Evolutionary conservation across 2,113 vertebrate genomes (phyloP).

Genomic region (Pteruthius melanotis): DNA sequence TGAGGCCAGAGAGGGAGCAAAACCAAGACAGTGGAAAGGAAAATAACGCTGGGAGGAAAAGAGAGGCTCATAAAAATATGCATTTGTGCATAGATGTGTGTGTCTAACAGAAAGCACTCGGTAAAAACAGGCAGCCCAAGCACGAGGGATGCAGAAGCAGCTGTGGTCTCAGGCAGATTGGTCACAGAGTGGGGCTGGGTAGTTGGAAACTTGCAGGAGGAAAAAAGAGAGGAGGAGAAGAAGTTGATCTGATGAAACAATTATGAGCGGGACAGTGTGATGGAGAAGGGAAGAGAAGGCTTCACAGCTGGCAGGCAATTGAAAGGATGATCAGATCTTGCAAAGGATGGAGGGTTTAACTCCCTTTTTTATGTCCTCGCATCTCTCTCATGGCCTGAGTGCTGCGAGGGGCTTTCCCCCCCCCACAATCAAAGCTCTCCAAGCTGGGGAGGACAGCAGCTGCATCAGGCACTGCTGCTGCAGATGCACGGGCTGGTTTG

Average conservation of each 20-base stretch:
- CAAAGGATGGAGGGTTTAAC: background rate
- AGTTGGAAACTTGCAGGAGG: background rate
- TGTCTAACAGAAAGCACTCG: background rate
- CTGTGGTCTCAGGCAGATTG: background rate
- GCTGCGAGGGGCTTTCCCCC: background rate
- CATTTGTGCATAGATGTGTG: background rate
- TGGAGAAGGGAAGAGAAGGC: background rate
- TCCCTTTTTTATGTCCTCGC: background rate
- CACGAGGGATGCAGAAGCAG: background rate
- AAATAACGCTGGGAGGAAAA: background rate
- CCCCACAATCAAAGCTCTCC: background rate
- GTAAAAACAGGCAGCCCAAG: background rate
- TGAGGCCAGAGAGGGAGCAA: background rate
- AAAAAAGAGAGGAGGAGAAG: background rate
- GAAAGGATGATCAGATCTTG: background rate
- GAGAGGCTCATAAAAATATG: background rate
- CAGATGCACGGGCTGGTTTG: background rate
- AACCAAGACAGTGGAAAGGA: slow-evolving; percentile 19
- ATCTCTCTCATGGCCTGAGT: background rate
- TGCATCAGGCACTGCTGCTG: background rate
- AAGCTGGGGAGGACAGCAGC: background rate
- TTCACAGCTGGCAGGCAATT: background rate
- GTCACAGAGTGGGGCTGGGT: background rate
- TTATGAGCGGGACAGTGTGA: background rate
- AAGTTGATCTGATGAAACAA: slow-evolving; percentile 30